Percentiles rank a stretch among this genome's conserved stretches.
Evolutionary conservation across 1,140 invertebrate genomes (phyloP).

Genomic region (Drosophila lacertosa): DNA sequence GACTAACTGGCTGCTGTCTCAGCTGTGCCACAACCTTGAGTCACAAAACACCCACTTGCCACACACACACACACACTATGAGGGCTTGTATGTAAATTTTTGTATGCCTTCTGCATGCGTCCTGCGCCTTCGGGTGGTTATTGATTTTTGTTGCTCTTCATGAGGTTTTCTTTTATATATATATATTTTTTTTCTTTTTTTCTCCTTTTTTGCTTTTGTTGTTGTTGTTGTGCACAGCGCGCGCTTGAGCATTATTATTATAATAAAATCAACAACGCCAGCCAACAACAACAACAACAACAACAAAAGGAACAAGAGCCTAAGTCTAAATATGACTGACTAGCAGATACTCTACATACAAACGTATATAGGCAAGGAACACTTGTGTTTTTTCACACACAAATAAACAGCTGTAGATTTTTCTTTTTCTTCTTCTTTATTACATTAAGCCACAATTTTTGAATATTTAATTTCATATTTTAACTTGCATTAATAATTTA

Average conservation of each 20-base stretch:
- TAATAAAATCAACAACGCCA: constrained; percentile 66
- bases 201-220: constrained; percentile 13
- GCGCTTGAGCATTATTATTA: constrained; percentile 64
- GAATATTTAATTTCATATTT: too few species aligned
- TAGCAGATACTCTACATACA: background rate
- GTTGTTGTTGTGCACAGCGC: constrained; percentile 26
- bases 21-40: constrained; percentile 53
- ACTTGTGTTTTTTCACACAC: too few species aligned
- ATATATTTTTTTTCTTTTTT: constrained; percentile 10
- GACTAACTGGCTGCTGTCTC: constrained; percentile 47
- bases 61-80: constrained; percentile 32
- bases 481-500: too few species aligned
- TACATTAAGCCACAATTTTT: too few species aligned
- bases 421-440: too few species aligned
- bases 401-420: too few species aligned
- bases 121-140: constrained; percentile 66
- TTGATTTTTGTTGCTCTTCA: constrained; percentile 62
- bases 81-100: constrained; percentile 50
- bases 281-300: constrained; percentile 28
- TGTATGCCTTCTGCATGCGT: constrained; percentile 18
- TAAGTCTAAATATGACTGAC: background rate
- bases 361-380: too few species aligned
- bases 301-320: background rate
- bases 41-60: constrained; percentile 23
- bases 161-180: constrained; percentile 33